Percentiles rank a stretch among this genome's conserved stretches.
These are phyloP conservation scores for Cavia porcellus DNA, from an alignment of 2,113 vertebrate species.

Conservation along the genomic window DNA sequence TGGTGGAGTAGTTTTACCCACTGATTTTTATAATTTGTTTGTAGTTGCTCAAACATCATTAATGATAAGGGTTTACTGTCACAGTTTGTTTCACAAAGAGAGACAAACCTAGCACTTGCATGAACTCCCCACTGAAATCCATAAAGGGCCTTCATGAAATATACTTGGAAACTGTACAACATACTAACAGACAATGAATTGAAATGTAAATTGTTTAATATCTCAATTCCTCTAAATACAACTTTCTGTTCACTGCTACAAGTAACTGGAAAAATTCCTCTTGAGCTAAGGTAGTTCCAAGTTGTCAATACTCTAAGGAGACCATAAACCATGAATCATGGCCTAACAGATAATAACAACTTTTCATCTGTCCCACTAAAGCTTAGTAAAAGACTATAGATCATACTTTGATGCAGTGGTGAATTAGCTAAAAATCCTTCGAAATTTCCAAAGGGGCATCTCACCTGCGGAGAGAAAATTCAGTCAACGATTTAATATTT, in stretches of 20 bases:
- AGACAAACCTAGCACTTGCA: neutral
- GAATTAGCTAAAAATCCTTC: neutral
- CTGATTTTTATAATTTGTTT: constrained; percentile 20
- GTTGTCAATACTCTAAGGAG: neutral
- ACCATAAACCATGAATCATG: neutral
- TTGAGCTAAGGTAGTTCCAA: neutral
- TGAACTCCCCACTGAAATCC: neutral
- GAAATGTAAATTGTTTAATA: neutral
- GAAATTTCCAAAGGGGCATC: neutral
- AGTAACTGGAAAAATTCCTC: neutral
- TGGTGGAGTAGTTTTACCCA: neutral
- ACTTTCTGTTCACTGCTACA: neutral
- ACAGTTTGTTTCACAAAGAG: constrained; percentile 1
- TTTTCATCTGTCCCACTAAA: neutral
- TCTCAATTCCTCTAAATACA: neutral
- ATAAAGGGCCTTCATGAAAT: neutral
- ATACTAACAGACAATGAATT: neutral
- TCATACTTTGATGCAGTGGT: neutral
- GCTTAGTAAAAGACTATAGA: neutral
- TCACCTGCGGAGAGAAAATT: neutral
- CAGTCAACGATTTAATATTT: neutral
- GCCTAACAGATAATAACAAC: neutral
- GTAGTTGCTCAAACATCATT: neutral
- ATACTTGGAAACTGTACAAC: neutral
- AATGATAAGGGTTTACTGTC: neutral